A percentile compares a stretch with the other conserved stretches of the same genome.
Conservation (phyloP, 2,888 invertebrate genomes). For the Melangyna quadrimaculata region DNA sequence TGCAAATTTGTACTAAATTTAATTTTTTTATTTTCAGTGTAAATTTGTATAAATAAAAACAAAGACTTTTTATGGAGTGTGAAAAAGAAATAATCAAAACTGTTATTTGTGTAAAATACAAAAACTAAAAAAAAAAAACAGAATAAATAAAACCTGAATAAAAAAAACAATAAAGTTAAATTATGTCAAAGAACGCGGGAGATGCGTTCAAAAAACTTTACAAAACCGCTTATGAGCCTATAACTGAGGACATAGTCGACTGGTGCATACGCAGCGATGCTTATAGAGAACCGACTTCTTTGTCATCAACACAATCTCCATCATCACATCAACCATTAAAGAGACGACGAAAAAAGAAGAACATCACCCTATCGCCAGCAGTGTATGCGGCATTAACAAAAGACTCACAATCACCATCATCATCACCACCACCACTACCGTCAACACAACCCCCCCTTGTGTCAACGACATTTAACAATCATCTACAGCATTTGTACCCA, state of each 20-base stretch:
- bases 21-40: conserved; percentile 39
- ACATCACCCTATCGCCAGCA: neutral
- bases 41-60: neutral
- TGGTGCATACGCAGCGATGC: conserved; percentile 75
- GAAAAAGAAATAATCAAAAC: conserved; percentile 29
- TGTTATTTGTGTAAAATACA: conserved; percentile 10
- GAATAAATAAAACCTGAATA: neutral
- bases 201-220: conserved; percentile 81
- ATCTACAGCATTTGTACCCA: conserved; percentile 51
- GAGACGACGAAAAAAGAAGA: conserved; percentile 53
- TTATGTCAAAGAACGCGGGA: conserved; percentile 80
- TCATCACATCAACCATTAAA: conserved; percentile 40
- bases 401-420: conserved; percentile 20
- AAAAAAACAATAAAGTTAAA: conserved; percentile 9
- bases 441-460: neutral
- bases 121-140: conserved; percentile 2
- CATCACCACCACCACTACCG: conserved; percentile 31
- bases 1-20: neutral
- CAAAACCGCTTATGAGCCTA: conserved; percentile 74
- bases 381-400: conserved; percentile 18
- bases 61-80: conserved; percentile 51
- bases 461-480: conserved; percentile 23
- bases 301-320: neutral
- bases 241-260: conserved; percentile 81
- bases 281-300: conserved; percentile 21